phyloP scores from a whole-genome alignment of 2,113 vertebrate species.

The Pimephales promelas region DNA sequence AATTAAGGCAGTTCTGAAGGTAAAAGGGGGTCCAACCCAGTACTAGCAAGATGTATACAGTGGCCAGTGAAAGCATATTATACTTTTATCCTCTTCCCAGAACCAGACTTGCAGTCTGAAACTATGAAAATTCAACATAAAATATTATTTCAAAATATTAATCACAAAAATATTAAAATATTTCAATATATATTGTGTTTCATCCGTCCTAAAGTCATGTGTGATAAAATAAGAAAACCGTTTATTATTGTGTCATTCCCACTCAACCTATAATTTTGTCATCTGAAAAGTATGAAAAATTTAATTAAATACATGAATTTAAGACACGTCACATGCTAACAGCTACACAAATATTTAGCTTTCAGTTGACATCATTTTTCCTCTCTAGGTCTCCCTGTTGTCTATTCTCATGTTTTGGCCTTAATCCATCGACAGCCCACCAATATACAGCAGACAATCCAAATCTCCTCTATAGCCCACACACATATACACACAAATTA shows the following conservation, averaged over 20 bases:
- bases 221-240: no score
- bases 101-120: no score
- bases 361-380: background rate
- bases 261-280: background rate
- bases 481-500: constrained; percentile 31
- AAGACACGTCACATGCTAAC: background rate
- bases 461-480: constrained; percentile 52
- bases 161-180: background rate
- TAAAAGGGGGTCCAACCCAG: no score
- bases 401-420: constrained; percentile 44
- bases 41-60: no score
- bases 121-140: no score
- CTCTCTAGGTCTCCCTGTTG: constrained; percentile 4
- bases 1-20: no score
- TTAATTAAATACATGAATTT: background rate
- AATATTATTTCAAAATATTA: background rate
- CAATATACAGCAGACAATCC: constrained; percentile 45
- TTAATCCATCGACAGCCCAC: constrained; percentile 61
- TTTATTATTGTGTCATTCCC: no score
- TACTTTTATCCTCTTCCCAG: no score
- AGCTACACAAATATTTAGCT: background rate
- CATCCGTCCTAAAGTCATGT: no score
- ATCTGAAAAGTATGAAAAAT: background rate
- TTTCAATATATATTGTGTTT: no score
- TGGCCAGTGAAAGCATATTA: no score